Base-by-base conservation (phyloP, 2,888 invertebrate genomes). In the Mythimna vitellina region DNA sequence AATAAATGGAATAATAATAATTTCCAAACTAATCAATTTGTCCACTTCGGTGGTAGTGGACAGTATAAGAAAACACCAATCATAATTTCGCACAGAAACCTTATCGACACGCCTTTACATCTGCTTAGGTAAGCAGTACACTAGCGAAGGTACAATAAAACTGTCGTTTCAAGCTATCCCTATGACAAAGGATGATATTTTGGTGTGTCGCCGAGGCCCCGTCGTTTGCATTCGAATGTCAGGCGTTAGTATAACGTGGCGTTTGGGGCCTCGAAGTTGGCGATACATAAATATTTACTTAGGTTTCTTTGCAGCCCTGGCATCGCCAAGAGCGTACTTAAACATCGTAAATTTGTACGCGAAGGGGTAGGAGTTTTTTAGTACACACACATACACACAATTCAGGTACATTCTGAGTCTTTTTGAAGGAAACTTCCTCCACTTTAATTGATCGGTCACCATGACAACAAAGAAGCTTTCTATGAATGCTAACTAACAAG, bases 181-280 rank as follows among this genome's bases (percentile, higher is more conserved):
- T 75, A 70, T 84, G 75, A 83, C 75, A 83, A 82, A 82, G 77
- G 76, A 70, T 69, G 75, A 71, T 84, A 81, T 79, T 84, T 80
- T 70, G 67, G 70, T 14, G 42, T 70, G 29, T 42, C 56, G 76
- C 75, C 38, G 62, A 56, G 70, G 65, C 73, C 60, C 12, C 25
- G 77, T 80, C 82, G 83, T 83, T 83, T 84, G 82, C 83, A 83
- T 83, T 64, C 51, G 68, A 84, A 83, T 83, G 73, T 53, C n/a
- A 65, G 17, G 42, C 64, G 77, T 82, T 80, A 70, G 62, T 77
- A 71, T 69, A 67, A 76, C 65, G 70, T 73, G 63, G 56, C n/a
- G 14, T 35, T 54, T 74, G 66, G 8, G 75, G 82, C 82, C 53
- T 62, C 10, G n/a, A 71, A 54, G 54, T n/a, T 56, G 17, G 63